These are phyloP conservation scores for Anguilla megastoma DNA, from an alignment of 2,797 vertebrate genomes.

Conservation along the genomic window DNA sequence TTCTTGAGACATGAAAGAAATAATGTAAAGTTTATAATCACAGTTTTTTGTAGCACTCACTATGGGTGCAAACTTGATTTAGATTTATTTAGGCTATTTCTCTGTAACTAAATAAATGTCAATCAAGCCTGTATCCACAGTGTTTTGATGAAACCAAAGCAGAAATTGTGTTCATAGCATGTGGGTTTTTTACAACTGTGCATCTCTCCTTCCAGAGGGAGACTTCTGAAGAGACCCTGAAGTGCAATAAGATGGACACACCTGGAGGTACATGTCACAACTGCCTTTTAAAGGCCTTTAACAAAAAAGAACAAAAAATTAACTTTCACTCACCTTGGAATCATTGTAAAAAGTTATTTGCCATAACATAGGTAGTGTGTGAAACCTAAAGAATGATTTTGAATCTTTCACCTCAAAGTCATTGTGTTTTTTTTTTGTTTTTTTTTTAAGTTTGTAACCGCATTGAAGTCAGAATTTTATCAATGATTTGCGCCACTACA, in stretches of 20 bases:
- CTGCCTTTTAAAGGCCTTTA: too few species aligned
- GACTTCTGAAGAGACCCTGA: constrained; percentile 86
- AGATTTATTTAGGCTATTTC: neutral
- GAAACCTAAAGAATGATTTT: too few species aligned
- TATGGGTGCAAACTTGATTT: neutral
- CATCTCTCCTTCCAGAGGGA: constrained; percentile 79
- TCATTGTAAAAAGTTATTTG: too few species aligned
- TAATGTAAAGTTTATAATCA: too few species aligned
- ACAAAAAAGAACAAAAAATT: too few species aligned
- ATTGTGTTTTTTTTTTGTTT: neutral
- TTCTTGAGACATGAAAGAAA: too few species aligned
- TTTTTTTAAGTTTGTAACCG: neutral
- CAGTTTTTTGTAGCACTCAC: too few species aligned
- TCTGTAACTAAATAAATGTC: neutral
- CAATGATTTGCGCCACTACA: too few species aligned
- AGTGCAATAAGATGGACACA: constrained; percentile 88
- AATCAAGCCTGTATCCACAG: neutral
- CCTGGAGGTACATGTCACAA: constrained; percentile 71
- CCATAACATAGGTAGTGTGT: too few species aligned
- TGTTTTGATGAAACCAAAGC: too few species aligned
- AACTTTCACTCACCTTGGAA: too few species aligned
- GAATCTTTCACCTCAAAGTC: neutral
- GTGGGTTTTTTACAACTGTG: neutral
- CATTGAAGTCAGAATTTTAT: too few species aligned
- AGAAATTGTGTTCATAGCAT: neutral